These are phyloP conservation scores for Norana najaformis DNA, from an alignment of 2,888 invertebrate species.

Conservation along the genomic window DNA sequence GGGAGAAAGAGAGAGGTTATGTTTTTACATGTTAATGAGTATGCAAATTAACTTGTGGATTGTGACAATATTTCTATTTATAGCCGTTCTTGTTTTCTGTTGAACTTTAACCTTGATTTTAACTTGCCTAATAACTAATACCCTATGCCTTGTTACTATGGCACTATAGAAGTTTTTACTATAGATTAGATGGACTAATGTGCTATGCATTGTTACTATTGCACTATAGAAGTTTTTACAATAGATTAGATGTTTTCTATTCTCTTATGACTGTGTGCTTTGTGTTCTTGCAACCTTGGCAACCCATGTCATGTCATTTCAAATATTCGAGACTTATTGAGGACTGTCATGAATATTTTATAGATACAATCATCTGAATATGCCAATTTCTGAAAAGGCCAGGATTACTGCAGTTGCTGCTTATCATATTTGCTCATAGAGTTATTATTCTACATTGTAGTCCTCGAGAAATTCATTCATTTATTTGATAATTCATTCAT, in stretches of 20 bases:
- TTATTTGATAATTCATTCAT: background rate
- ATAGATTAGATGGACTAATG: background rate
- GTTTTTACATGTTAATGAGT: background rate
- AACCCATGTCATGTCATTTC: background rate
- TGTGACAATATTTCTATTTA: background rate
- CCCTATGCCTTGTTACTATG: background rate
- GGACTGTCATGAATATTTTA: no score
- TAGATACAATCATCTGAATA: no score
- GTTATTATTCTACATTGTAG: background rate
- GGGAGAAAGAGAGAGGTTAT: background rate
- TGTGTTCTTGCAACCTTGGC: background rate
- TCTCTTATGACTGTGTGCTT: background rate
- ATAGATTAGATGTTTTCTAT: slow-evolving; percentile 5
- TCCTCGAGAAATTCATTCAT: background rate
- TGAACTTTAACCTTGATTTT: background rate
- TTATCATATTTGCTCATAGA: background rate
- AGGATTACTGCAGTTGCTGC: background rate
- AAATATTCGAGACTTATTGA: no score
- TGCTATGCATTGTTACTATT: background rate
- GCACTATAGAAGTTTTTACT: slow-evolving; percentile 5
- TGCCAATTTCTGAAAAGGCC: no score
- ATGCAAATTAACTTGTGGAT: background rate
- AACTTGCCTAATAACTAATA: background rate
- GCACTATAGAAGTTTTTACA: slow-evolving; percentile 5
- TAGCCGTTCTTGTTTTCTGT: background rate